Percentiles rank a stretch among this genome's conserved stretches.
These are phyloP conservation scores for Drosophila mimica DNA, from an alignment of 2,888 invertebrate genomes.

Conservation along the genomic window DNA sequence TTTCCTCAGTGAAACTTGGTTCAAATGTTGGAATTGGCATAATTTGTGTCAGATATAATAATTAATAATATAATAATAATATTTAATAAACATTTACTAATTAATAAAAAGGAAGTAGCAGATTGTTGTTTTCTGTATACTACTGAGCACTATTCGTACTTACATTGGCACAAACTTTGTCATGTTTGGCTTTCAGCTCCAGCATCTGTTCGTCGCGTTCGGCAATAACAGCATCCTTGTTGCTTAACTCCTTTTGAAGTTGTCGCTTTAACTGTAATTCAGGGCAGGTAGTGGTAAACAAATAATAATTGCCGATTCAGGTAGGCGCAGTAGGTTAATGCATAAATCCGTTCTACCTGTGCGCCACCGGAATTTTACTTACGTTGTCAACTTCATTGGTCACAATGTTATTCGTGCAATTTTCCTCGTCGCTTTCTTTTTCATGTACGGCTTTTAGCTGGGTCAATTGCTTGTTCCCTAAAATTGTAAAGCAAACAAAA, in stretches of 20 bases:
- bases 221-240: slow-evolving; percentile 74
- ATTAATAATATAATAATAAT: too few species aligned
- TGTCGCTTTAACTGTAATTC: slow-evolving; percentile 76
- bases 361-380: slow-evolving; percentile 20
- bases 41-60: neutral
- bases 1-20: neutral
- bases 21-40: neutral
- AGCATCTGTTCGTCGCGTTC: slow-evolving; percentile 68
- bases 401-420: neutral
- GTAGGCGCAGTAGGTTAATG: neutral
- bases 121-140: neutral
- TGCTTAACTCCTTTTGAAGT: slow-evolving; percentile 74
- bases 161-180: slow-evolving; percentile 70
- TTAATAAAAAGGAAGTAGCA: neutral
- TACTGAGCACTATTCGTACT: neutral
- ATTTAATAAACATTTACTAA: neutral
- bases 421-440: slow-evolving; percentile 16
- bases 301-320: neutral
- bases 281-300: neutral
- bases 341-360: slow-evolving; percentile 36
- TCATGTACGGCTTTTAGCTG: slow-evolving; percentile 22
- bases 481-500: neutral
- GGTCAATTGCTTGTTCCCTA: slow-evolving; percentile 47
- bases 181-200: slow-evolving; percentile 65
- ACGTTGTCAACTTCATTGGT: slow-evolving; percentile 52